Evolutionary conservation across 2,888 invertebrate species (phyloP).

Genomic region (Heliconius aoede): DNA sequence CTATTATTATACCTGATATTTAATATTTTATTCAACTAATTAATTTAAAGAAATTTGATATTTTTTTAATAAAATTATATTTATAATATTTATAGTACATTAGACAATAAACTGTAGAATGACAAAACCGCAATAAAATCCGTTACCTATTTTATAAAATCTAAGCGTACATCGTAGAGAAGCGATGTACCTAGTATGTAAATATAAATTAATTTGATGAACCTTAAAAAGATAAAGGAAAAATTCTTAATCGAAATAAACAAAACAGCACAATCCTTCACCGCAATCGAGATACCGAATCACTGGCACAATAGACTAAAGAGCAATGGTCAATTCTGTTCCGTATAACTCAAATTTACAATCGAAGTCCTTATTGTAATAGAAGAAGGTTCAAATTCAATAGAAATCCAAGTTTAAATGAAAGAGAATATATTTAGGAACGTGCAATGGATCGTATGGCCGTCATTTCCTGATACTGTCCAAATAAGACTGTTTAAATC

Average conservation of each 20-base stretch:
- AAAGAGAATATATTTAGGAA: constrained; percentile 27
- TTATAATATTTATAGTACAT: no score
- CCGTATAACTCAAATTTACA: not conserved
- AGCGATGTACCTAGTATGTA: no score
- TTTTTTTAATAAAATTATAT: not conserved
- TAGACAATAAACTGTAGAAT: no score
- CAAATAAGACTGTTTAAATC: constrained; percentile 29
- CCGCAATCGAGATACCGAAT: constrained; percentile 22
- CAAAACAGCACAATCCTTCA: constrained; percentile 13
- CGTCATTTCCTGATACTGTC: constrained; percentile 29
- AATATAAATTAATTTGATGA: no score
- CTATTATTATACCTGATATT: not conserved
- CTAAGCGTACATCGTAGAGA: no score
- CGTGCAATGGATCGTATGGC: constrained; percentile 26
- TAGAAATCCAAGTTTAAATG: not conserved
- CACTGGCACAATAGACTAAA: constrained; percentile 32
- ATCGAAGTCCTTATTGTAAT: not conserved
- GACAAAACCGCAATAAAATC: no score
- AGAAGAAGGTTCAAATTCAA: not conserved
- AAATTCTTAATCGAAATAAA: not conserved
- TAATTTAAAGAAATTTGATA: not conserved
- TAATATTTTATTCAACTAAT: not conserved
- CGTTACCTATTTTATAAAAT: no score
- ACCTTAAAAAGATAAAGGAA: not conserved
- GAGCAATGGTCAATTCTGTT: constrained; percentile 30